Evolutionary conservation across 2,797 vertebrate species (phyloP).

Genomic region (Crocidura indochinensis): DNA sequence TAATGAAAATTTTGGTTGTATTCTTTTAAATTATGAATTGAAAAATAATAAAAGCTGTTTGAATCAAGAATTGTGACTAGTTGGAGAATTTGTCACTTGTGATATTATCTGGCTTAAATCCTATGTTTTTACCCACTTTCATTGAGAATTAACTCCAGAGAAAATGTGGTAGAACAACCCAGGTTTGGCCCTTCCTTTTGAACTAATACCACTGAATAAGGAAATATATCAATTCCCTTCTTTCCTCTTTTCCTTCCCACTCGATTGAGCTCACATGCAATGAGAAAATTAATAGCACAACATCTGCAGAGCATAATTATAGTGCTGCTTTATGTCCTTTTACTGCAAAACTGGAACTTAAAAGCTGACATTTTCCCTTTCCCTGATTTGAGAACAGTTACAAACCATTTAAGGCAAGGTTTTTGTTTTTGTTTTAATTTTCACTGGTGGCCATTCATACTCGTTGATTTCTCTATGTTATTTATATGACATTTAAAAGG

Average conservation of each 20-base stretch:
- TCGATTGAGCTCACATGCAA: conserved; percentile 85
- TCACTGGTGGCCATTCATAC: conserved; percentile 60
- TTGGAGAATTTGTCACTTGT: conserved; percentile 71
- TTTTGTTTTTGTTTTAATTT: conserved; percentile 73
- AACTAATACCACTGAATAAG: conserved; percentile 81
- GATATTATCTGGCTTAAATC: conserved; percentile 68
- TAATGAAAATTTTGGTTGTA: conserved; percentile 44
- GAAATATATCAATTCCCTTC: conserved; percentile 80
- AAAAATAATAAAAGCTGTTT: conserved; percentile 53
- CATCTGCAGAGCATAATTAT: conserved; percentile 88
- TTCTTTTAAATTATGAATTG: conserved; percentile 71
- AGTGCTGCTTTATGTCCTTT: conserved; percentile 77
- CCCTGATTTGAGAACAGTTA: conserved; percentile 69
- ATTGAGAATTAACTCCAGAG: conserved; percentile 65
- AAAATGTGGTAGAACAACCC: conserved; percentile 35
- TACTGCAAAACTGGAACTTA: conserved; percentile 78
- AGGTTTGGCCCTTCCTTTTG: conserved; percentile 67
- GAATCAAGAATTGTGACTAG: conserved; percentile 49
- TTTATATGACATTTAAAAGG: too few species aligned
- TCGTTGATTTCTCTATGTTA: conserved; percentile 38
- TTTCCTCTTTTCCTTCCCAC: not conserved
- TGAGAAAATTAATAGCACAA: conserved; percentile 83
- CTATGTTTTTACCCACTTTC: conserved; percentile 30
- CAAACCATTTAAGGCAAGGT: conserved; percentile 48
- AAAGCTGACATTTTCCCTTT: conserved; percentile 81